These are phyloP conservation scores for Channa striata DNA, from an alignment of 2,797 vertebrate genomes.

Conservation along the genomic window DNA sequence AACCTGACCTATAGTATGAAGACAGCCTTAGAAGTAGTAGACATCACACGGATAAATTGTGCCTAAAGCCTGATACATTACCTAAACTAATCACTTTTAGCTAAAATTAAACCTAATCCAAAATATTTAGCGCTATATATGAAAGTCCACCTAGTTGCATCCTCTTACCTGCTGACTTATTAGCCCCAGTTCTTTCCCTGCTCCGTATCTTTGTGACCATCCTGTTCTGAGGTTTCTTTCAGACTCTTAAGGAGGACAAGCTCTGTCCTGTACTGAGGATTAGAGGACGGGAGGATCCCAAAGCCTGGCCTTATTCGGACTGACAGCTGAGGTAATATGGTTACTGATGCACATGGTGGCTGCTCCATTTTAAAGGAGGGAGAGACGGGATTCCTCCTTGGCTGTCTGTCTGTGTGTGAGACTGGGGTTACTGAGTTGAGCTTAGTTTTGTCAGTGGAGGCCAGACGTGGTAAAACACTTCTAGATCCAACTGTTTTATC, in stretches of 20 bases:
- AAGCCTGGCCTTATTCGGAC: constrained; percentile 75
- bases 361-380: constrained; percentile 62
- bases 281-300: constrained; percentile 62
- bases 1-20: constrained; percentile 9
- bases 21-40: constrained; percentile 1
- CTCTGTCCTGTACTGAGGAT: constrained; percentile 58
- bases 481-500: not conserved
- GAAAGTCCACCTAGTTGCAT: not conserved
- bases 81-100: not conserved
- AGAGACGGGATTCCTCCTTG: constrained; percentile 54
- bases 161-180: constrained; percentile 58
- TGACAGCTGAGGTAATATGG: constrained; percentile 82
- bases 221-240: constrained; percentile 53
- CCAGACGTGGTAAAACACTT: not conserved
- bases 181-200: constrained; percentile 10
- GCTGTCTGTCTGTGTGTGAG: constrained; percentile 19
- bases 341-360: constrained; percentile 76
- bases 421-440: constrained; percentile 33
- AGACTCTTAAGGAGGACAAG: constrained; percentile 55
- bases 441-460: constrained; percentile 17
- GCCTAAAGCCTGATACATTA: not conserved
- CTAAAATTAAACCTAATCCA: not conserved
- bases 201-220: constrained; percentile 17
- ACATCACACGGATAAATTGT: not conserved
- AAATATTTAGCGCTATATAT: not conserved